These are phyloP conservation scores for Microtus richardsoni DNA, from an alignment of 2,113 vertebrate species.

Conservation along the genomic window DNA sequence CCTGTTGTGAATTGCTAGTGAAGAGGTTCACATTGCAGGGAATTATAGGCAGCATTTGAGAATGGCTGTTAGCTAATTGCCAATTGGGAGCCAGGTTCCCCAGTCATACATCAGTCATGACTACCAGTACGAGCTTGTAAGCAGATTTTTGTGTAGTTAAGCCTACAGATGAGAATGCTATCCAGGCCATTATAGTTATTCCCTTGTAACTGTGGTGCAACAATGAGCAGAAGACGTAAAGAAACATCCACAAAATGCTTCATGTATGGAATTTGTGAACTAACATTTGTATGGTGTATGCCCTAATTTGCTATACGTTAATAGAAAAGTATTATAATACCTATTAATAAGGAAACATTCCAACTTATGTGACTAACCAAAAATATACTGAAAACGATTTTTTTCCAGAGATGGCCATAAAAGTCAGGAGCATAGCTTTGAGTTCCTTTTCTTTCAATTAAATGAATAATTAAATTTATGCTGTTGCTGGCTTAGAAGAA, in stretches of 20 bases:
- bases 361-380: not conserved
- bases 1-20: not conserved
- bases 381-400: not conserved
- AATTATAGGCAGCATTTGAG: not conserved
- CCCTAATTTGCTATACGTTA: not conserved
- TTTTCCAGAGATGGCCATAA: not conserved
- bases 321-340: not conserved
- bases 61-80: not conserved
- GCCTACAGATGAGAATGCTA: not conserved
- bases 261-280: not conserved
- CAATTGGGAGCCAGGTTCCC: not conserved
- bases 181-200: rapidly evolving
- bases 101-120: not conserved
- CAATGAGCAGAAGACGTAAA: not conserved
- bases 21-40: not conserved
- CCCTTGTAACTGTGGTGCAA: not conserved
- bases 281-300: not conserved
- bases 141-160: not conserved
- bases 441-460: slow-evolving; percentile 15
- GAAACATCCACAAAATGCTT: not conserved
- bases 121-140: not conserved
- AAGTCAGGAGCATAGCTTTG: not conserved
- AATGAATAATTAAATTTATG: not conserved
- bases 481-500: not conserved
- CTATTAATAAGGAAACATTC: not conserved